These are phyloP conservation scores for Apocrypta bakeri DNA, from an alignment of 1,140 invertebrate species.

Conservation along the genomic window DNA sequence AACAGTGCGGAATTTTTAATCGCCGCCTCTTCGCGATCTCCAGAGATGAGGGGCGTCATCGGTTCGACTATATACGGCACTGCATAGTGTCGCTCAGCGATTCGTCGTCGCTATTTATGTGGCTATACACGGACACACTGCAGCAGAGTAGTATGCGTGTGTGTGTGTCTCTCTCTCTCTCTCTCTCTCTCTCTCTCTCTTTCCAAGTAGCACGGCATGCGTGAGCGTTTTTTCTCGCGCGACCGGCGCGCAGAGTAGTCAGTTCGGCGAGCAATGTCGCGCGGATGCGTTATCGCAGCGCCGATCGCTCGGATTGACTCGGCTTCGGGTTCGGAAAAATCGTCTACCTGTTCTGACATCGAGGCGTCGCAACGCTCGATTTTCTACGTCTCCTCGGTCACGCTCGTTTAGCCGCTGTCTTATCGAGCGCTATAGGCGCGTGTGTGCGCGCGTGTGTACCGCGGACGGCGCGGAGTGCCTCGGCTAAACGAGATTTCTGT, in stretches of 20 bases:
- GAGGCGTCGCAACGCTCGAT: not conserved
- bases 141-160: not conserved
- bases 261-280: conserved; percentile 30
- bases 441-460: too few species aligned
- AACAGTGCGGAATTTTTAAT: not conserved
- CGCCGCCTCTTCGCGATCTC: not conserved
- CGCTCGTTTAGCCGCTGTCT: too few species aligned
- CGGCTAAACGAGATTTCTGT: too few species aligned
- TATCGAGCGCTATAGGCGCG: too few species aligned
- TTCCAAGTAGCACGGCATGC: not conserved
- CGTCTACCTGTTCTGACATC: too few species aligned
- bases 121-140: not conserved
- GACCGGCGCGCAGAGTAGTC: not conserved
- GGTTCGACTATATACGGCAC: not conserved
- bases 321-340: too few species aligned
- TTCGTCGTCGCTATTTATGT: too few species aligned
- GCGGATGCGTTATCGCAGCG: conserved; percentile 5
- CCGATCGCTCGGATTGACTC: not conserved
- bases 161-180: not conserved
- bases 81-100: not conserved
- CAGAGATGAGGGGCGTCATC: too few species aligned
- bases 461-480: too few species aligned
- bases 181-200: not conserved
- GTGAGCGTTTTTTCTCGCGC: conserved; percentile 33
- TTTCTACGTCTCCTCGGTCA: too few species aligned